A percentile compares a stretch with the other conserved stretches of the same genome.
phyloP scores from a whole-genome alignment of 2,113 vertebrate species.

The Malurus melanocephalus region DNA sequence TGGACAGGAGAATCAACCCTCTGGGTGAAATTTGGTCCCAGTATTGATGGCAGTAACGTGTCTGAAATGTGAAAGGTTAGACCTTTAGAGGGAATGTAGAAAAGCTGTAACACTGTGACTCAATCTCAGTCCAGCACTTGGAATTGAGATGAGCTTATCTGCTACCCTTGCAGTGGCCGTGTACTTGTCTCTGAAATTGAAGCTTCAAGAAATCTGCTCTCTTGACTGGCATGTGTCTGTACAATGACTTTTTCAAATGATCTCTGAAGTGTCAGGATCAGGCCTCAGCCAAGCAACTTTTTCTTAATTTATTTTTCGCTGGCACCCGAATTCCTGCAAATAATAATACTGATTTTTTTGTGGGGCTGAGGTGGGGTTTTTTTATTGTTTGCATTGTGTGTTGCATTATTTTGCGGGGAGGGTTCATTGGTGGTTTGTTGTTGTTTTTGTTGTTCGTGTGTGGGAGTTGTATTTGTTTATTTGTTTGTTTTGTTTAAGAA shows the following conservation, averaged over 20 bases:
- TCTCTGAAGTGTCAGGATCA: neutral
- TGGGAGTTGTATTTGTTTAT: neutral
- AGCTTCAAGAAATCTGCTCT: neutral
- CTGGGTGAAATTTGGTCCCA: neutral
- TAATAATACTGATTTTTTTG: neutral
- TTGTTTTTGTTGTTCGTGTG: neutral
- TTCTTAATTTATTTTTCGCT: neutral
- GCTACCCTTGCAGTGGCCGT: neutral
- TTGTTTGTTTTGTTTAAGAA: neutral
- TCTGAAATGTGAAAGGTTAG: neutral
- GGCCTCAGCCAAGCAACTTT: neutral
- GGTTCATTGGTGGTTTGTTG: neutral
- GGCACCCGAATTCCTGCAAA: neutral
- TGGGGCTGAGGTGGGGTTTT: fast-evolving
- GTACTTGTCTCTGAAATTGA: neutral
- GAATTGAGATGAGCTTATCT: neutral
- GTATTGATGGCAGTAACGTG: fast-evolving
- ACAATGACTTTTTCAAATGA: neutral
- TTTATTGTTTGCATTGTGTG: neutral
- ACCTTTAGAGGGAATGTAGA: neutral
- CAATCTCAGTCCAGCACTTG: neutral
- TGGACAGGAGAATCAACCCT: neutral
- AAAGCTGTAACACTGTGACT: neutral
- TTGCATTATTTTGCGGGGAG: fast-evolving
- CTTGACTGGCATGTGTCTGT: neutral